These are phyloP conservation scores for Drosophila siamana DNA, from an alignment of 2,888 invertebrate species.

Conservation along the genomic window DNA sequence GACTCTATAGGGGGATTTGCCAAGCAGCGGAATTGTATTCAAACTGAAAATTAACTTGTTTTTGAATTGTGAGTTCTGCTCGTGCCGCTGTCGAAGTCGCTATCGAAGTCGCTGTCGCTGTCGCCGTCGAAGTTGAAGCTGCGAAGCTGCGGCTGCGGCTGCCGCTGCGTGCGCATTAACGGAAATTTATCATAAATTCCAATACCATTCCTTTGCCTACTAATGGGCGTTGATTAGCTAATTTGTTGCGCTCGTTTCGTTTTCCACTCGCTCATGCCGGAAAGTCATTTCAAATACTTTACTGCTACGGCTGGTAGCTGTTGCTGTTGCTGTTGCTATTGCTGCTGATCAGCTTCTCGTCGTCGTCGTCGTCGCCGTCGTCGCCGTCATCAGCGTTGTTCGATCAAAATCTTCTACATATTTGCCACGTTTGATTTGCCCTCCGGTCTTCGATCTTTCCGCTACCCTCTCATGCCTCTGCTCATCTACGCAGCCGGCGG, in stretches of 20 bases:
- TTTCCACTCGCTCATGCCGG: slow-evolving; percentile 66
- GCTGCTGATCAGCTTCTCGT: slow-evolving; percentile 41
- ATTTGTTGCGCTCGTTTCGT: slow-evolving; percentile 80
- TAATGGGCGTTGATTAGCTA: slow-evolving; percentile 82
- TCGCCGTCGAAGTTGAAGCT: slow-evolving; percentile 13
- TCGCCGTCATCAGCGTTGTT: slow-evolving; percentile 53
- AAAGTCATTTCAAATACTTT: slow-evolving; percentile 72
- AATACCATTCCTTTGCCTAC: slow-evolving; percentile 70
- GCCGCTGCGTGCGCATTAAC: slow-evolving; percentile 60
- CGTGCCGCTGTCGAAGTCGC: slow-evolving; percentile 49
- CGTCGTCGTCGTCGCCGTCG: not conserved
- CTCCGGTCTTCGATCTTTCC: slow-evolving; percentile 6
- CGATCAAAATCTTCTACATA: slow-evolving; percentile 74
- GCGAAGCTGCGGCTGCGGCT: slow-evolving; percentile 10
- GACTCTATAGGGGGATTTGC: not conserved
- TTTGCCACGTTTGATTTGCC: slow-evolving; percentile 64
- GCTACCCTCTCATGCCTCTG: slow-evolving; percentile 7
- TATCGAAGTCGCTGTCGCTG: slow-evolving; percentile 15
- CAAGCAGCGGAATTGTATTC: slow-evolving; percentile 14
- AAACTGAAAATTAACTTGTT: slow-evolving; percentile 74
- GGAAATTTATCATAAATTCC: slow-evolving; percentile 81
- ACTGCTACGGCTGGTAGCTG: too few relatives aligned
- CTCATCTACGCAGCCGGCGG: slow-evolving; percentile 54
- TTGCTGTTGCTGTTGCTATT: slow-evolving; percentile 25
- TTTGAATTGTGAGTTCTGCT: slow-evolving; percentile 79